Evolutionary conservation across 2,888 invertebrate species (phyloP), one percentile per base, ranked within the genome.

Genomic region (Zaprionus bogoriensis): DNA sequence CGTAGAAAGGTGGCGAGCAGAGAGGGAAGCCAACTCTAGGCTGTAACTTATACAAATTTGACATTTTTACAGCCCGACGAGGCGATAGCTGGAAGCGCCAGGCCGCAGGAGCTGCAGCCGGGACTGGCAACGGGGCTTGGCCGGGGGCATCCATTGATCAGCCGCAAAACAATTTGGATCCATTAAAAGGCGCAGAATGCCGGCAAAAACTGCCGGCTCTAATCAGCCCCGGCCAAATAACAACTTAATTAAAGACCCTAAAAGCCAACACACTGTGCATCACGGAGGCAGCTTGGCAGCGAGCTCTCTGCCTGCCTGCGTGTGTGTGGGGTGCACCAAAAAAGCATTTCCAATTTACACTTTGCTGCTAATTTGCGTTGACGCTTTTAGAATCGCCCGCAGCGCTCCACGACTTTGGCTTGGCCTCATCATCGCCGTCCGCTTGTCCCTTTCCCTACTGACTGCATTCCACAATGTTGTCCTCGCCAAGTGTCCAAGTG

Each of bases 321-420:
- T 72, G 27, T 77, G 66, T 80, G 78, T 71, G 83, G 52, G 70
- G 76, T 86, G 81, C 84, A 86, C 80, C 87, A 81, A 83, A 81
- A 81, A 81, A 81, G 87, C 84, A 85, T 78, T 86, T 75, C 83
- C 86, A 84, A 84, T 84, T 84, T 87, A 82, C 87, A 84, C 84
- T 87, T 87, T 77, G 83, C 77, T 83, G 86, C 84, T 84, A 87
- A 84, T 84, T 84, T 83, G 83, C 85, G 77, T 80, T 80, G 80
- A 80, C 80, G 80, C 80, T 86, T 80, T 80, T 86, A 80, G 80
- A 83, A 79, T 83, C 83, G 86, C 80, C 86, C 47, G 80, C 77
- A 67, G 80, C 64, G 80, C 63, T 70, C 46, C 78, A 60, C 71
- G 54, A 47, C 41, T 68, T 55, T 45, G 39, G 59, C 79, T 68